These are phyloP conservation scores for Holothuria glaberrima DNA, from an alignment of 35 echinoderm and acorn worm species.

Conservation along the genomic window DNA sequence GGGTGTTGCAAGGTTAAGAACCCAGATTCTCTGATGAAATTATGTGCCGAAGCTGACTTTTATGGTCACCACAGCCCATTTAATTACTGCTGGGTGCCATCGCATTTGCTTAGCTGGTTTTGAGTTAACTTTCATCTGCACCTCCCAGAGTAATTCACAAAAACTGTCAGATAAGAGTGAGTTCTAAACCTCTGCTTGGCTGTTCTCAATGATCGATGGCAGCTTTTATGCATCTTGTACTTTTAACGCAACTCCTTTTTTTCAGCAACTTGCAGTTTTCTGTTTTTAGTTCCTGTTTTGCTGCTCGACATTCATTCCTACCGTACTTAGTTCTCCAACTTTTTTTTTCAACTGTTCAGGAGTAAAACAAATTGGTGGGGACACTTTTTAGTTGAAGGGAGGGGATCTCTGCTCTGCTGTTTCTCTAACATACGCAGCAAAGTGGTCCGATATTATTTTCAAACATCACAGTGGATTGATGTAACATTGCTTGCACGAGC, in stretches of 20 bases:
- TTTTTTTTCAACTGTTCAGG: too few species aligned
- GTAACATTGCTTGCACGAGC: too few species aligned
- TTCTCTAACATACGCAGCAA: too few species aligned
- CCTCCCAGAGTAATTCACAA: slow-evolving; percentile 60
- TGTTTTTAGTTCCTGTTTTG: neutral
- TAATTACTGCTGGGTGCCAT: slow-evolving; percentile 76
- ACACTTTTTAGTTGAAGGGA: too few species aligned
- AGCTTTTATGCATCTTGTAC: neutral
- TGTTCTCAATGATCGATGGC: neutral
- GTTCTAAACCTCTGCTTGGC: neutral
- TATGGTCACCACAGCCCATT: slow-evolving; percentile 68
- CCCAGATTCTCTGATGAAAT: slow-evolving; percentile 47
- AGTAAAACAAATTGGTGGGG: too few species aligned
- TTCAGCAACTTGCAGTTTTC: neutral
- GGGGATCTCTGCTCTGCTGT: too few species aligned
- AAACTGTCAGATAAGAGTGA: slow-evolving; percentile 16
- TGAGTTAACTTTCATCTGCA: slow-evolving; percentile 60
- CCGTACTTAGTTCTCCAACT: too few species aligned
- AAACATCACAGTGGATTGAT: too few species aligned
- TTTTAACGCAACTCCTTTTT: slow-evolving; percentile 28
- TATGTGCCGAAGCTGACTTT: slow-evolving; percentile 73
- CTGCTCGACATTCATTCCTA: too few species aligned
- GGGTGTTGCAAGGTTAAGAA: slow-evolving; percentile 64
- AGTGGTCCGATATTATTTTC: too few species aligned
- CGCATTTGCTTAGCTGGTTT: slow-evolving; percentile 65